phyloP scores from a whole-genome alignment of 2,888 invertebrate genomes.

The Pantelozetes paolii region DNA sequence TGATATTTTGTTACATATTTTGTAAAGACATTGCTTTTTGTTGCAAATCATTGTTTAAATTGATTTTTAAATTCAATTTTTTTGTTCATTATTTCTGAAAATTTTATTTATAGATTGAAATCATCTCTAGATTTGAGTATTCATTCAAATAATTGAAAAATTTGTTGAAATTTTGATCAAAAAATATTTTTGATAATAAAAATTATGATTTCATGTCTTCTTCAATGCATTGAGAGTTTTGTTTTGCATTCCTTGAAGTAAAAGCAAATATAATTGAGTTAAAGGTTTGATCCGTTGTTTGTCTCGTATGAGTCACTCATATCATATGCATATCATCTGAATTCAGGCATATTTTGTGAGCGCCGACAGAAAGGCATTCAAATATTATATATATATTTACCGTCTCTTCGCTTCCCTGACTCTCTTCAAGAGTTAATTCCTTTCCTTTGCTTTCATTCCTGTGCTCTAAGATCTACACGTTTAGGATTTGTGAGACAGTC shows the following conservation, averaged over 20 bases:
- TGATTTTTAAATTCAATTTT: no score
- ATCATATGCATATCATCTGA: neutral
- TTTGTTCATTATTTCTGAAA: no score
- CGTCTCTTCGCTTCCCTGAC: neutral
- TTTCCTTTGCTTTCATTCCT: conserved; percentile 28
- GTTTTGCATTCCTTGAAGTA: conserved; percentile 8
- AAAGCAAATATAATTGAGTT: conserved; percentile 26
- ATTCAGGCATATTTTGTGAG: conserved; percentile 29
- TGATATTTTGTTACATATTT: no score
- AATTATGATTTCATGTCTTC: neutral
- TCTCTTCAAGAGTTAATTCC: conserved; percentile 14
- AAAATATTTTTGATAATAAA: neutral
- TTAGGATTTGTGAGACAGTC: conserved; percentile 33
- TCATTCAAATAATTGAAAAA: no score
- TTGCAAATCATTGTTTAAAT: no score
- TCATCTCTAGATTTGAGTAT: no score
- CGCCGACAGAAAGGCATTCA: conserved; percentile 14
- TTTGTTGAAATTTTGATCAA: neutral
- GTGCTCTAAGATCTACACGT: neutral
- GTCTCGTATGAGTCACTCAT: neutral
- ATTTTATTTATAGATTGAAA: no score
- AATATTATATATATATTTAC: neutral
- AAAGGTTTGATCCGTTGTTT: neutral
- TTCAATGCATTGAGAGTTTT: conserved; percentile 2
- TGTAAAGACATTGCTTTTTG: no score